These are phyloP conservation scores for Chesias legatella DNA, from an alignment of 2,888 invertebrate genomes.

Conservation along the genomic window DNA sequence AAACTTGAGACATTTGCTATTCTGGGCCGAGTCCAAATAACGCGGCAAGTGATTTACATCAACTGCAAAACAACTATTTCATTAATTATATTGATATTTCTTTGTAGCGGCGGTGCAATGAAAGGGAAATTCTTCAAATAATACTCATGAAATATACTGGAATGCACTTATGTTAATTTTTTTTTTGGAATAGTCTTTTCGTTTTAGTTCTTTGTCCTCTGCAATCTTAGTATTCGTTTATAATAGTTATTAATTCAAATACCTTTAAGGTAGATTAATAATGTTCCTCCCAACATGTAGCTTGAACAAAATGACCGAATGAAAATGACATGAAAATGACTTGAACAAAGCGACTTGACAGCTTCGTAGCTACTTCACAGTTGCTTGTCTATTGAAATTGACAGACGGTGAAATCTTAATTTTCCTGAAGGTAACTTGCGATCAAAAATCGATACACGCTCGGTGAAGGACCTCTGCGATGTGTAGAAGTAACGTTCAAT, in stretches of 20 bases:
- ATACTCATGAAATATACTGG: too few relatives aligned
- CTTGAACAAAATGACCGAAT: background rate
- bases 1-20: slow-evolving; percentile 46
- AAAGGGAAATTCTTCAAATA: too few relatives aligned
- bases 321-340: background rate
- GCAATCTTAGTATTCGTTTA: too few relatives aligned
- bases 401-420: slow-evolving; percentile 14
- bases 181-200: too few relatives aligned
- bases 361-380: slow-evolving; percentile 4
- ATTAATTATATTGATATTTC: slow-evolving; percentile 33
- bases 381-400: slow-evolving; percentile 1
- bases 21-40: slow-evolving; percentile 57
- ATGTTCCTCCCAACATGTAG: slow-evolving; percentile 8
- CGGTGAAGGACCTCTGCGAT: slow-evolving; percentile 20
- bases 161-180: too few relatives aligned
- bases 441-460: slow-evolving; percentile 21
- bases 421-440: slow-evolving; percentile 4
- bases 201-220: too few relatives aligned
- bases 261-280: too few relatives aligned
- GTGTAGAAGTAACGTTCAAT: slow-evolving; percentile 10
- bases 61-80: slow-evolving; percentile 45
- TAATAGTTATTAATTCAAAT: too few relatives aligned
- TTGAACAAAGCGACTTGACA: background rate
- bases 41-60: slow-evolving; percentile 45
- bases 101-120: slow-evolving; percentile 23